phyloP scores from a whole-genome alignment of 1,140 invertebrate species.

The Zophobas morio region DNA sequence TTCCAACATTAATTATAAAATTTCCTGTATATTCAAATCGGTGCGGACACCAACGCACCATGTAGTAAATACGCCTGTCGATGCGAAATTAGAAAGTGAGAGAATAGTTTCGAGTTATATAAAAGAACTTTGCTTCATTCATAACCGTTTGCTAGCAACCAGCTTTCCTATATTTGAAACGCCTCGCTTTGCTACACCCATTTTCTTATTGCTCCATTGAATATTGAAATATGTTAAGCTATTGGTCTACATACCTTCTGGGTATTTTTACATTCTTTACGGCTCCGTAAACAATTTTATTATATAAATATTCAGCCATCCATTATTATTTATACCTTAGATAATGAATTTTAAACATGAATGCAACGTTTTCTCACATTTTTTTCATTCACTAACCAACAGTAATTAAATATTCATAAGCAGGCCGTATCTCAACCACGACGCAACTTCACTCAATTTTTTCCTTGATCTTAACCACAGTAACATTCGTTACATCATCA shows the following conservation, averaged over 20 bases:
- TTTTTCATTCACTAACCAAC: constrained; percentile 19
- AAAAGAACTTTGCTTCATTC: constrained; percentile 41
- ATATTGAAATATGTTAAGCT: constrained; percentile 42
- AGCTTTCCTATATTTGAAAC: constrained; percentile 42
- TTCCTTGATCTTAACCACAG: no score
- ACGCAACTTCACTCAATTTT: not conserved
- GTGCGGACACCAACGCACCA: not conserved
- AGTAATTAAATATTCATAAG: not conserved
- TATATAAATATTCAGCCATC: constrained; percentile 38
- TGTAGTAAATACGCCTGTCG: constrained; percentile 13
- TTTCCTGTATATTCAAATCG: constrained; percentile 1
- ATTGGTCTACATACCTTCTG: constrained; percentile 41
- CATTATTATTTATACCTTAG: constrained; percentile 19
- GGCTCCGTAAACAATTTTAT: constrained; percentile 39
- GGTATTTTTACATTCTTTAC: constrained; percentile 40
- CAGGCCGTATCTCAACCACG: not conserved
- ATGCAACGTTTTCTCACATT: not conserved
- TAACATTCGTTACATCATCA: no score
- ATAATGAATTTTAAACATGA: constrained; percentile 19
- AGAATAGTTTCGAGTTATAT: constrained; percentile 36
- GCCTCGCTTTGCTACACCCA: constrained; percentile 40
- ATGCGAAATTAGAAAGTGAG: constrained; percentile 41
- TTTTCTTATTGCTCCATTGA: constrained; percentile 42
- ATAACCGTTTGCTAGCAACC: constrained; percentile 36
- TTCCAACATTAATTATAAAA: constrained; percentile 35